These are phyloP conservation scores for Premnoplex brunnescens DNA, from an alignment of 2,797 vertebrate species.

Conservation along the genomic window DNA sequence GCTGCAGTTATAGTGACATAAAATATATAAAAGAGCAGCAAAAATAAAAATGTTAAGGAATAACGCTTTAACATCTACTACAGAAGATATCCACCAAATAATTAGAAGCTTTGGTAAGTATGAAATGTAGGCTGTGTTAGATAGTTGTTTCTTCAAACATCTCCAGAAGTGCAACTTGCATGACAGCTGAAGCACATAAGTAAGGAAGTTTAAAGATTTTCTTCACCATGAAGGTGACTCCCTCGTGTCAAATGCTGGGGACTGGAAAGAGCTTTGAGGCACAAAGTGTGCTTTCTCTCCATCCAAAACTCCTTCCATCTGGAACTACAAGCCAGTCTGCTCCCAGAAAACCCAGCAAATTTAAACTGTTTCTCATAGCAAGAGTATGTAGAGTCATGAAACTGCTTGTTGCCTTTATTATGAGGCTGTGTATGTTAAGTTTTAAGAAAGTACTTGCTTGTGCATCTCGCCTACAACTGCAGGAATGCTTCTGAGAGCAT, in stretches of 20 bases:
- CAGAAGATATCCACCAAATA: background rate
- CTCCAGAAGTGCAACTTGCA: background rate
- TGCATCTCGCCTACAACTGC: constrained; percentile 85
- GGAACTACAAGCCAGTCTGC: background rate
- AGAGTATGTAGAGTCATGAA: background rate
- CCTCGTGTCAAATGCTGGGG: background rate
- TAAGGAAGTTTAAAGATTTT: background rate
- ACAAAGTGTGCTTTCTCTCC: background rate
- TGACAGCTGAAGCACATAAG: background rate
- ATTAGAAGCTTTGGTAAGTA: background rate
- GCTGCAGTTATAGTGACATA: background rate
- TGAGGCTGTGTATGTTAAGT: background rate
- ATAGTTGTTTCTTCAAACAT: background rate
- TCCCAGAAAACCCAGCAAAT: background rate
- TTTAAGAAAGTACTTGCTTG: constrained; percentile 80
- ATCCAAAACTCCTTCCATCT: background rate
- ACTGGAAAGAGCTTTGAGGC: background rate
- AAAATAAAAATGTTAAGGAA: background rate
- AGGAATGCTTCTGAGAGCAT: constrained; percentile 85
- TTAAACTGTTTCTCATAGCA: background rate
- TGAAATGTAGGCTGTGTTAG: background rate
- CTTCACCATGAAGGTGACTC: background rate
- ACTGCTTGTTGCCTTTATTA: background rate
- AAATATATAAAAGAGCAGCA: background rate
- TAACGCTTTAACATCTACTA: background rate